Percentiles rank a stretch among this genome's conserved stretches.
Conservation (phyloP, 1,140 invertebrate genomes). For the Samia ricini region DNA sequence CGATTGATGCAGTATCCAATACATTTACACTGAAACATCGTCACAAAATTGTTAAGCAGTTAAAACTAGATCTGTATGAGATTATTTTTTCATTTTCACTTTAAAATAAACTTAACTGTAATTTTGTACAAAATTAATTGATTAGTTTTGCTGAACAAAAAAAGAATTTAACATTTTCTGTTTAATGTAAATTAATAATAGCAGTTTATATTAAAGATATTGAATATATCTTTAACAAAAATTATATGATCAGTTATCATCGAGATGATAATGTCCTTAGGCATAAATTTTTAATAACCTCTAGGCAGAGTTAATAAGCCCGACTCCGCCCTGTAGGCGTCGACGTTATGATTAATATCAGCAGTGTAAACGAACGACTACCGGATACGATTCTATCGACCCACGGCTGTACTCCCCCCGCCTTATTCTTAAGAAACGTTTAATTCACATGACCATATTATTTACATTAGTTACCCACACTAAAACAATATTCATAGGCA, state of each 20-base stretch:
- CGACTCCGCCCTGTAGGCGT: constrained; percentile 67
- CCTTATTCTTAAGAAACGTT: constrained; percentile 31
- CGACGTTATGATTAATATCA: constrained; percentile 63
- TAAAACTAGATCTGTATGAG: no score
- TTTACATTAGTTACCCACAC: constrained; percentile 45
- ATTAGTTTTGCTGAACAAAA: no score
- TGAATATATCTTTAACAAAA: neutral
- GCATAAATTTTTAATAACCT: constrained; percentile 66
- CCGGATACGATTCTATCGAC: constrained; percentile 32
- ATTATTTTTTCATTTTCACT: no score
- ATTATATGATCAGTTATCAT: neutral
- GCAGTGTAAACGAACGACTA: constrained; percentile 41
- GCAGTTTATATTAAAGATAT: neutral
- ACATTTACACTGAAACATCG: no score
- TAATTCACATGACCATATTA: constrained; percentile 48
- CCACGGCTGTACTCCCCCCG: constrained; percentile 30
- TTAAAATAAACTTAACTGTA: no score
- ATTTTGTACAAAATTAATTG: no score
- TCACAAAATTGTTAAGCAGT: no score
- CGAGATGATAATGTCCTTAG: constrained; percentile 36
- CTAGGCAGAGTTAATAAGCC: constrained; percentile 66
- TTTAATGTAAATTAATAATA: neutral
- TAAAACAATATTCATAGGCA: neutral
- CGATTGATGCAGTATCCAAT: no score
- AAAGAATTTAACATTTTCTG: neutral